Evolutionary conservation across 2,888 invertebrate genomes (phyloP).

Genomic region (Xestia xanthographa): DNA sequence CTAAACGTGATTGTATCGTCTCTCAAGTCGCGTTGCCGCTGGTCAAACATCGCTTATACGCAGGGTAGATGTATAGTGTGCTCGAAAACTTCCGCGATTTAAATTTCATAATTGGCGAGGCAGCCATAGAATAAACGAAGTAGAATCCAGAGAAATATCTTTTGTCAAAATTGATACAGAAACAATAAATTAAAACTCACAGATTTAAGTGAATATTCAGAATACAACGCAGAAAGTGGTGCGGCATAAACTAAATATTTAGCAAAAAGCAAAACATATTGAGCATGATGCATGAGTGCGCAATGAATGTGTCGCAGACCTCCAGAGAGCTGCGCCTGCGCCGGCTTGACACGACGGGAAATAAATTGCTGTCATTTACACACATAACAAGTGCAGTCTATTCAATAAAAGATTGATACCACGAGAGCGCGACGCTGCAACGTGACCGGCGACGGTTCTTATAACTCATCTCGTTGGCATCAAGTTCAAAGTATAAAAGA

Average conservation of each 20-base stretch:
- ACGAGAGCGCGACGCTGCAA: slow-evolving; percentile 43
- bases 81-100: background rate
- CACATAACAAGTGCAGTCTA: slow-evolving; percentile 68
- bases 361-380: slow-evolving; percentile 82
- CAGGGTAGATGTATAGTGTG: background rate
- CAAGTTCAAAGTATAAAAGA: slow-evolving; percentile 16
- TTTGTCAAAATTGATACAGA: background rate
- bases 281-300: slow-evolving; percentile 68
- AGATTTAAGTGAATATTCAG: slow-evolving; percentile 37
- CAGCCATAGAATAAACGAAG: background rate
- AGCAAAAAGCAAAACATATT: slow-evolving; percentile 64
- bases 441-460: slow-evolving; percentile 45
- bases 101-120: background rate
- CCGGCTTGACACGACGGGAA: slow-evolving; percentile 71
- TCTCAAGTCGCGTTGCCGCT: background rate
- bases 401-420: slow-evolving; percentile 70
- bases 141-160: background rate
- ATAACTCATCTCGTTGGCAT: slow-evolving; percentile 24
- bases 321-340: slow-evolving; percentile 60
- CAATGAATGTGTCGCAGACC: slow-evolving; percentile 71
- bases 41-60: background rate
- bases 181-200: slow-evolving; percentile 4
- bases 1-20: background rate
- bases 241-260: slow-evolving; percentile 60
- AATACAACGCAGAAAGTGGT: slow-evolving; percentile 32